These are phyloP conservation scores for Lytechinus pictus DNA, from an alignment of 35 echinoderm and acorn worm species.

Conservation along the genomic window DNA sequence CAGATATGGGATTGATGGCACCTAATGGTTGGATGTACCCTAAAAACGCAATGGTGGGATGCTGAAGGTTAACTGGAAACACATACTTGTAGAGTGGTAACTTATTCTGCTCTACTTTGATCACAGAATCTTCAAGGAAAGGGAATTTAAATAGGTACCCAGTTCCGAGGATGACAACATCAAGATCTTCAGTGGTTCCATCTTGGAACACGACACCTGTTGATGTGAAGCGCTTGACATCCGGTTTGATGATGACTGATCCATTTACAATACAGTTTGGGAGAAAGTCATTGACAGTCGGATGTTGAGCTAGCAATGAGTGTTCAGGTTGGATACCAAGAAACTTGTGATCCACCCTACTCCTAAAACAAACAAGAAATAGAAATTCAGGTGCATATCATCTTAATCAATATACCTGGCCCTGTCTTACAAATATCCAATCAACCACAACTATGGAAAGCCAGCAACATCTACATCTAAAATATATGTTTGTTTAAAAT, in stretches of 20 bases:
- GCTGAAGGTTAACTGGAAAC: conserved; percentile 61
- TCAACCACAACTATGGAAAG: too few species aligned
- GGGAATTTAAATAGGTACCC: conserved; percentile 88
- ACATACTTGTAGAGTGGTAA: conserved; percentile 87
- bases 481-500: too few species aligned
- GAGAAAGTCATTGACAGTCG: conserved; percentile 78
- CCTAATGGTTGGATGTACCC: conserved; percentile 80
- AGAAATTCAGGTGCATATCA: too few species aligned
- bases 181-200: conserved; percentile 80
- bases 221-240: conserved; percentile 74
- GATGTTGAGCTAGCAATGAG: conserved; percentile 41
- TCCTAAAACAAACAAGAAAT: not conserved
- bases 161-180: conserved; percentile 84
- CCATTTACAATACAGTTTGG: conserved; percentile 74
- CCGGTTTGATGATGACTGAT: conserved; percentile 68
- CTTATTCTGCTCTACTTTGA: conserved; percentile 71
- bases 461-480: too few species aligned
- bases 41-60: conserved; percentile 75
- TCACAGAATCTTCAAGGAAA: conserved; percentile 63
- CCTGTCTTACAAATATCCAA: too few species aligned
- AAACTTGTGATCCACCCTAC: conserved; percentile 54
- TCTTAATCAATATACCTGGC: too few species aligned
- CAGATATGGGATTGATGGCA: conserved; percentile 84
- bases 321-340: conserved; percentile 76
- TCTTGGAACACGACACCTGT: conserved; percentile 84